Evolutionary conservation across 2,888 invertebrate species (phyloP).

Genomic region (Hyppa rectilinea): DNA sequence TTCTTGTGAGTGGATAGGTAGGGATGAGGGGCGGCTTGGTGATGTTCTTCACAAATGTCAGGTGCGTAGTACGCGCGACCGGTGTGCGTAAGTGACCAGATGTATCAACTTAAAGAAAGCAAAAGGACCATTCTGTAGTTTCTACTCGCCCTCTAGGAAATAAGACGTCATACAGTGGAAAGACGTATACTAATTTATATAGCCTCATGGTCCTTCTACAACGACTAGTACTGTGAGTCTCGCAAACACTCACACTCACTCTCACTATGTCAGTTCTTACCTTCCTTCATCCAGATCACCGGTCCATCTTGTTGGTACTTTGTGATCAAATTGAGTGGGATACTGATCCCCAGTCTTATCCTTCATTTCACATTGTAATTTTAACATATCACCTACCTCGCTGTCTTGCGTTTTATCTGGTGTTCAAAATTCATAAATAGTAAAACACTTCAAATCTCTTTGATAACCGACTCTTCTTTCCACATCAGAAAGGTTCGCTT

Average conservation of each 20-base stretch:
- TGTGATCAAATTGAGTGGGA: background rate
- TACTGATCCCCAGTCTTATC: background rate
- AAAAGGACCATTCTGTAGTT: background rate
- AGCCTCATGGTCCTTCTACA: background rate
- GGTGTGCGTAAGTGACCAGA: background rate
- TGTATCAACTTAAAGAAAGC: background rate
- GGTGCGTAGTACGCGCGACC: background rate
- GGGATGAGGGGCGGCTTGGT: too few relatives aligned
- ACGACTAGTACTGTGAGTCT: background rate
- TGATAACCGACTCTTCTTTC: background rate
- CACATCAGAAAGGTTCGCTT: constrained; percentile 90
- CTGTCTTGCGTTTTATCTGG: background rate
- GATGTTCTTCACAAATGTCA: background rate
- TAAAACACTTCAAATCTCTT: background rate
- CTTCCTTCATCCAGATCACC: background rate
- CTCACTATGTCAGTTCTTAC: background rate
- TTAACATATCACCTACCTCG: too few relatives aligned
- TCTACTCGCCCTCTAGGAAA: background rate
- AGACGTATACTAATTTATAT: background rate
- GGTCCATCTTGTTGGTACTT: constrained; percentile 76
- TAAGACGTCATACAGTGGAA: background rate
- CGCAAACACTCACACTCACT: background rate
- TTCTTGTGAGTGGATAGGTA: background rate
- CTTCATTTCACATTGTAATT: background rate
- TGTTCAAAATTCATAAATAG: background rate